These are phyloP conservation scores for Lepus timidus DNA, from an alignment of 2,113 vertebrate genomes.

Conservation along the genomic window DNA sequence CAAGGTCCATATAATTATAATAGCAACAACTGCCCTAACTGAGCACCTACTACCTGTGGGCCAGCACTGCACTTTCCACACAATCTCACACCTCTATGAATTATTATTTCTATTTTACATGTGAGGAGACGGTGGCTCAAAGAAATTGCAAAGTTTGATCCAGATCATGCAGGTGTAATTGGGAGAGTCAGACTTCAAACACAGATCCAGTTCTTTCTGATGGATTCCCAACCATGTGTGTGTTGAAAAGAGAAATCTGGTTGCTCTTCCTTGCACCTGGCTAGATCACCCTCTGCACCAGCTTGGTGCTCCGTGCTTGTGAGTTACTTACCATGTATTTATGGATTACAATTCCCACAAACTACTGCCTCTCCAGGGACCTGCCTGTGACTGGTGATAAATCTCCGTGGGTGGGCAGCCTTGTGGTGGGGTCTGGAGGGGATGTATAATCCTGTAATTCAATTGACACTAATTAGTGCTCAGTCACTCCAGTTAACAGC, in stretches of 20 bases:
- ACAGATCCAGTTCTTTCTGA: neutral
- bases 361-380: neutral
- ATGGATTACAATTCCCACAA: slow-evolving; percentile 12
- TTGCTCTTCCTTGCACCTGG: neutral
- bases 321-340: neutral
- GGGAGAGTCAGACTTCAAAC: slow-evolving; percentile 1
- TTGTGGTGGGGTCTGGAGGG: neutral
- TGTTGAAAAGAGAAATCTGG: neutral
- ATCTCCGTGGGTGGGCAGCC: slow-evolving; percentile 34
- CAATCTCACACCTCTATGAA: neutral
- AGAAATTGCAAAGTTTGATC: neutral
- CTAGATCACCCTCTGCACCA: neutral
- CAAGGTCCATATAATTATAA: neutral
- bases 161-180: neutral
- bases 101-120: neutral
- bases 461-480: slow-evolving; percentile 12
- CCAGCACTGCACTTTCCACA: neutral
- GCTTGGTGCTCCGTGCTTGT: neutral
- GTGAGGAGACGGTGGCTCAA: neutral
- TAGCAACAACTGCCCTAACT: neutral
- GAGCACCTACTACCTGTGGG: neutral
- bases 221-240: neutral
- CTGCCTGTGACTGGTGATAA: neutral
- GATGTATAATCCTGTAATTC: slow-evolving; percentile 60
- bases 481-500: neutral